Base-by-base conservation (phyloP, 1,140 invertebrate species). In the Aphelinus atriplicis region DNA sequence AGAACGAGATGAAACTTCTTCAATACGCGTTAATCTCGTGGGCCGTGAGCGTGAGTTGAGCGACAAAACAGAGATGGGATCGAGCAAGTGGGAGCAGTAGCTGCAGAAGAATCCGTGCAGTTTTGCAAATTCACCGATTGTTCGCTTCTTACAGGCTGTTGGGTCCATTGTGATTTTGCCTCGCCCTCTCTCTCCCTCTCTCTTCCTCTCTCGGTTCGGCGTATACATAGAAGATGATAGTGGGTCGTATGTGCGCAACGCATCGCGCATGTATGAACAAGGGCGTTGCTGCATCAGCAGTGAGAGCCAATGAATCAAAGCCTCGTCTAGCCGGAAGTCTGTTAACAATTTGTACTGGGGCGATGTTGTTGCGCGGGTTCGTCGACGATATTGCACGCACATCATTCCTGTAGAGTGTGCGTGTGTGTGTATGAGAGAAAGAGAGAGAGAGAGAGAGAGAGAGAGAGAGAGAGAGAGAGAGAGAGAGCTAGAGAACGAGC, bases 101-200 rank as follows among this genome's bases (percentile, higher is more conserved):
- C 43, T 26, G 45, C 60, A 62, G 9, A 2, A 4, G 46, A 67
- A 67, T 67, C 65, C 51, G 43, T 42, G 65, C 9, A 67, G 65
- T 67, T 56, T 67, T 67, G 53, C 43, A 67, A 67, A 67, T 67
- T 56, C 53, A 46, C 43, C 50, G 43, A 67, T 55, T 67, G 51
- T 67, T 67, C 65, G n/a, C 65, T 67, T 5, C 43, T 67, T 56
- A 56, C 65, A 56, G 65, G 53, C 9, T 43, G 65, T 46, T 67
- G 51, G 42, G 7, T 56, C 65, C 5, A 67, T 67, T 67, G 65
- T 67, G 6, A 26, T 26, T 26, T 26, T 26, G 0, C 26, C 51
- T 53, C 51, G 51, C 4, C 51, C 9, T 53, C 51, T 9, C 4
- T 4, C 51, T 53, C 26, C 51, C 9, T 53, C 4, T 53, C 51